Conservation (phyloP, 2,888 invertebrate genomes). For the Syrphus vitripennis region DNA sequence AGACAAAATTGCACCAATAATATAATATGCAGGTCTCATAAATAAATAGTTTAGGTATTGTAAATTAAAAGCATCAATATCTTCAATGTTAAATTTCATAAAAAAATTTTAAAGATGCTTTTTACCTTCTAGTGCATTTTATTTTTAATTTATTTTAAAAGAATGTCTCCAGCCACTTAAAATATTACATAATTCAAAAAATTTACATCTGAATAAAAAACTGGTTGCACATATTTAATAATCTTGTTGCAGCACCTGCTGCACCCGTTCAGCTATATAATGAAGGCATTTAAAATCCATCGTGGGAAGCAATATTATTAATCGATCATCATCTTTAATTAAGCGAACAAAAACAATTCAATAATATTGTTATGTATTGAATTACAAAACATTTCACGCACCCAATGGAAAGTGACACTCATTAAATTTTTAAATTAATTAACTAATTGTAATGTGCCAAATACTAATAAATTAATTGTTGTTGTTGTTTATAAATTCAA, state of each 20-base stretch:
- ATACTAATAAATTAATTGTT: neutral
- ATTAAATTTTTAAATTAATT: conserved; percentile 11
- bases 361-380: neutral
- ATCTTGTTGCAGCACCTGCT: neutral
- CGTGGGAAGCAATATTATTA: conserved; percentile 2
- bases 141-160: neutral
- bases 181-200: neutral
- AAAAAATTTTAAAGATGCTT: too few relatives aligned
- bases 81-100: too few relatives aligned
- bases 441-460: neutral
- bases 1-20: too few relatives aligned
- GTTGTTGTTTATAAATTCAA: neutral
- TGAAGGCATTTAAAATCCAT: conserved; percentile 9
- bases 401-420: neutral
- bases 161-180: neutral
- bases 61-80: too few relatives aligned
- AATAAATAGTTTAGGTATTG: too few relatives aligned
- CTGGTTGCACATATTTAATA: neutral
- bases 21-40: too few relatives aligned
- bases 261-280: neutral
- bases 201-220: neutral
- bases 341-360: neutral
- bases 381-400: neutral
- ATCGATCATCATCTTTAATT: conserved; percentile 4
- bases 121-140: neutral